These are phyloP conservation scores for Stomatorhinus walkeri DNA, from an alignment of 2,797 vertebrate species.

Conservation along the genomic window DNA sequence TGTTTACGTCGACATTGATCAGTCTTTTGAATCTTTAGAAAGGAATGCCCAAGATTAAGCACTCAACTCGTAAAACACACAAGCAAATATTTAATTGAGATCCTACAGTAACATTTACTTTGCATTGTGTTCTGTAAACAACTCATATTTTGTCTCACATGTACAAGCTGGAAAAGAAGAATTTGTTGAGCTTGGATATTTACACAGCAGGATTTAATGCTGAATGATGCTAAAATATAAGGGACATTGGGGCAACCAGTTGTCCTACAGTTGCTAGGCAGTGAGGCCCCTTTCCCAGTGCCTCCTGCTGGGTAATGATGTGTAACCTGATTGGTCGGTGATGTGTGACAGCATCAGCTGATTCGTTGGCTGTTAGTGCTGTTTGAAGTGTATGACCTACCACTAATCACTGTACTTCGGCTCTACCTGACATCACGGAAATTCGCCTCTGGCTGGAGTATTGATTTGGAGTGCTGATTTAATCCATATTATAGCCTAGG, in stretches of 20 bases:
- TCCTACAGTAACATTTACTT: background rate
- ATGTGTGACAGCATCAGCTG: background rate
- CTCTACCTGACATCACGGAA: constrained; percentile 4
- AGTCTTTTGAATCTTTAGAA: background rate
- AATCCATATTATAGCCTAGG: background rate
- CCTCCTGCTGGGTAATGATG: background rate
- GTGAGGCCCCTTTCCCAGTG: background rate
- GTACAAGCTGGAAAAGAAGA: background rate
- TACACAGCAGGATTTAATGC: background rate
- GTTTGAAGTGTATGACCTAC: background rate
- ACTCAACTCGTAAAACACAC: background rate
- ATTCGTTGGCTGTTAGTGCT: background rate
- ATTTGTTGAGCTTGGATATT: background rate
- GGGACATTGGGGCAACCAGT: background rate
- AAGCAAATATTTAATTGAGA: background rate
- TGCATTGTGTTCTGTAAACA: background rate
- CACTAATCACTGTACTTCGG: background rate
- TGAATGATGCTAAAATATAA: background rate
- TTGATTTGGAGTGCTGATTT: constrained; percentile 12
- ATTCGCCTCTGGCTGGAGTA: background rate
- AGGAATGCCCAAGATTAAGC: background rate
- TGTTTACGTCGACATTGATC: background rate
- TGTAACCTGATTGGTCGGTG: background rate
- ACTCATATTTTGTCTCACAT: background rate
- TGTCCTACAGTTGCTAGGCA: background rate